Percentiles rank a stretch among this genome's conserved stretches.
These are phyloP conservation scores for Desmophyllum pertusum DNA, from an alignment of 92 coral and sea anemone genomes.

Conservation along the genomic window DNA sequence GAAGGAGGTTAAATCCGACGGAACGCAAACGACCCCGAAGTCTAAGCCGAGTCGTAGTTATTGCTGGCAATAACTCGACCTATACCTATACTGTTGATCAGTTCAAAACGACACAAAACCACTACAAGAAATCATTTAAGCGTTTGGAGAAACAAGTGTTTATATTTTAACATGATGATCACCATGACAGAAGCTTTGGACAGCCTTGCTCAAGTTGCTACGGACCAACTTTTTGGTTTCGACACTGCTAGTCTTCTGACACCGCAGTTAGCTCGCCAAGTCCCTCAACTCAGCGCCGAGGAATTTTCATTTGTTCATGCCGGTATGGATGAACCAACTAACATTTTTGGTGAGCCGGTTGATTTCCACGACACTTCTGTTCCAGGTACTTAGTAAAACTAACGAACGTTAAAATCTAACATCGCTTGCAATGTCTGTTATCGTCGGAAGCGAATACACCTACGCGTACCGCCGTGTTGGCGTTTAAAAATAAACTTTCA, in stretches of 20 bases:
- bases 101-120: constrained; percentile 74
- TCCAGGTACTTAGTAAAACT: constrained; percentile 83
- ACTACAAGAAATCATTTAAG: constrained; percentile 25
- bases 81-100: constrained; percentile 98
- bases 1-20: constrained; percentile 76
- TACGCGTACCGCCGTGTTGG: constrained; percentile 39
- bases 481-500: constrained; percentile 13
- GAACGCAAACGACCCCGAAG: constrained; percentile 65
- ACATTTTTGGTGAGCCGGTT: constrained; percentile 98
- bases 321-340: constrained; percentile 91
- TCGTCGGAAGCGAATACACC: constrained; percentile 47
- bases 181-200: constrained; percentile 95
- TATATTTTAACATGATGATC: constrained; percentile 72
- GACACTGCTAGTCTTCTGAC: constrained; percentile 95
- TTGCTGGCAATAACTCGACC: constrained; percentile 99
- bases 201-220: constrained; percentile 99
- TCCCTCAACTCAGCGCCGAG: constrained; percentile 85
- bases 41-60: constrained; percentile 86
- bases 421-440: constrained; percentile 35
- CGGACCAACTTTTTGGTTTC: constrained; percentile 97
- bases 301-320: constrained; percentile 82
- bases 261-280: constrained; percentile 95
- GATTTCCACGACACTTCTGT: constrained; percentile 95
- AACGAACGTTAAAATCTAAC: constrained; percentile 22
- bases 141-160: constrained; percentile 40